A percentile compares a stretch with the other conserved stretches of the same genome.
These are phyloP conservation scores for Thamnophis elegans DNA, from an alignment of 2,797 vertebrate genomes.

Conservation along the genomic window DNA sequence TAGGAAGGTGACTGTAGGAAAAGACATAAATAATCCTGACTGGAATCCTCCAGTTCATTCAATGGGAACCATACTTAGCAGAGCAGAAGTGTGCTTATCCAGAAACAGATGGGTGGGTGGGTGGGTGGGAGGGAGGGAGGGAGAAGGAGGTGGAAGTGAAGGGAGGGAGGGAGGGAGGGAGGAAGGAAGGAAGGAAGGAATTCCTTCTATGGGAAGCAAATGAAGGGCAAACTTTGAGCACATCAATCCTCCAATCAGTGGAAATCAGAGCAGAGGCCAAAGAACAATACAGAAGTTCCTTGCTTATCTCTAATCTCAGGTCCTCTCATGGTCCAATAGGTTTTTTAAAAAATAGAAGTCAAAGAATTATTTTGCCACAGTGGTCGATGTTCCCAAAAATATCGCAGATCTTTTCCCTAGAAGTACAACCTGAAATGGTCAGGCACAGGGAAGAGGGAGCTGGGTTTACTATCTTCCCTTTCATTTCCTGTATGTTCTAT, in stretches of 20 bases:
- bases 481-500: neutral
- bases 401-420: neutral
- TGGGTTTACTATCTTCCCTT: neutral
- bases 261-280: neutral
- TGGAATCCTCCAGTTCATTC: neutral
- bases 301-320: neutral
- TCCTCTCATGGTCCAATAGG: neutral
- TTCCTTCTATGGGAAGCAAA: neutral
- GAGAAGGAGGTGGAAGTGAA: no score
- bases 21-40: neutral
- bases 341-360: neutral
- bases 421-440: neutral
- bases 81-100: neutral
- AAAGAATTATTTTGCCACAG: neutral
- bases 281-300: neutral
- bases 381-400: neutral
- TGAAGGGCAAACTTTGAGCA: neutral
- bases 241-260: neutral
- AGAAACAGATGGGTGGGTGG: neutral
- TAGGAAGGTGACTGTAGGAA: neutral
- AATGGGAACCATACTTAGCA: neutral
- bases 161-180: no score
- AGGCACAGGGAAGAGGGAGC: neutral
- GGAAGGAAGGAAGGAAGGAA: neutral
- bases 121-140: rapidly evolving